Base-by-base conservation (phyloP, 1,140 invertebrate genomes). In the Drosophila lacertosa region DNA sequence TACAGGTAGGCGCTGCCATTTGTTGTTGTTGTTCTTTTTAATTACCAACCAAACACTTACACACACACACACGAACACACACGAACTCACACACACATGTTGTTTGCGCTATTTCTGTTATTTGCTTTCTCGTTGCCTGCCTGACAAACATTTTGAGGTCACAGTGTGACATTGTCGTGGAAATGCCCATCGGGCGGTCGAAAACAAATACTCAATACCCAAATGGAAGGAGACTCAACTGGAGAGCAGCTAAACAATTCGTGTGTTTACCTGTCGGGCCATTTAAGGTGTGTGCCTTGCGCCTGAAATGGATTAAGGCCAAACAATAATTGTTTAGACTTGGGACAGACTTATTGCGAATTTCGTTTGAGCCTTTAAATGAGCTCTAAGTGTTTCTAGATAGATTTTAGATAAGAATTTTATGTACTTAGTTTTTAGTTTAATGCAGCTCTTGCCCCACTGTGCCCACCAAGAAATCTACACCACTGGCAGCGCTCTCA, bases 121-220 rank as follows among this genome's bases (percentile, higher is more conserved):
- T 71, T 59, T 54, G 53, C 50, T 42, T 60, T 40, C 33, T 54
- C 44, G 44, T 42, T 33, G 54, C 53, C 47, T 32, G 45, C 54
- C 51, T 64, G 67, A 64, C 72, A 86, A 76, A 73, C 77, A 77
- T 44, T 80, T 84, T 84, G 73, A 74, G 80, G 80, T 80, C 80
- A 84, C 81, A 57, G 73, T 74, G 68, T 74, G 77, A 55, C 70
- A 78, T 83, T 84, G 68, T 58, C 72, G 63, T 79, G 74, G 44
- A 82, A 81, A 81, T 76, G 63, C 42, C 40, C 66, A 74, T 47
- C 35, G 35, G 70, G 76, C 54, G 22, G 53, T 64, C 60, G 53
- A 54, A 77, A 53, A 67, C 44, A 82, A 77, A 82, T 73, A 59
- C 35, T 20, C 50, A 16, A n/a, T 50, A 37, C 44, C n/a, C n/a